Base-by-base conservation (phyloP, 2,113 vertebrate species). In the Poicephalus gulielmi region DNA sequence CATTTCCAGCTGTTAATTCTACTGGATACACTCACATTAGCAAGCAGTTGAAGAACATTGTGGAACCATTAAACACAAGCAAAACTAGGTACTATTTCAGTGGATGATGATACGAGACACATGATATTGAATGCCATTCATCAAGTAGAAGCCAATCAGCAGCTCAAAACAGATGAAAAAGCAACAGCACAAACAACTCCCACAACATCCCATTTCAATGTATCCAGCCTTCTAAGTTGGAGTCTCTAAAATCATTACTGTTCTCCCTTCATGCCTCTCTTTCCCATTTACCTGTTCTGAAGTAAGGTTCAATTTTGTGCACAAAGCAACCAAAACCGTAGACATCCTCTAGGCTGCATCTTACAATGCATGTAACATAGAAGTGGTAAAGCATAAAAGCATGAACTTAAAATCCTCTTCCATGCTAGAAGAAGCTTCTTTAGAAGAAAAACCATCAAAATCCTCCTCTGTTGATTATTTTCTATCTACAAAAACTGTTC, bases 361-460 rank as follows among this genome's bases (percentile, higher is more conserved):
- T 82, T 35, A 10, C 9, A 50, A 37, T 0, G n/a, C 7, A 37
- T 0, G 2, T 5, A 49, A n/a, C 31, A 27, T 6, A 37, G 64
- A 19, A 44, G 46, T 37, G 63, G 33, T 59, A 70, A 50, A 37
- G 82, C 31, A 24, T 24, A 59, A 59, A 59, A 43, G 33, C 18
- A 5, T 3, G 17, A 50, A 24, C 20, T 47, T 18, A 18, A 71
- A 78, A 64, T 33, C 25, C 11, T 70, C 39, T 23, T 67, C 17
- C 15, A 17, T 6, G 3, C 37, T 43, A 6, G 11, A 20, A 27
- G 33, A 50, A 69, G 24, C 24, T 70, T 20, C n/a, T 89, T 60
- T 5, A 17, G 31, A n/a, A n/a, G 37, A 44, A 77, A 83, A 55
- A 30, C 11, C 1, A 0, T 17, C 17, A 7, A 69, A 68, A 83